Conservation (phyloP, 2,113 vertebrate species). For the Otus sunia region DNA sequence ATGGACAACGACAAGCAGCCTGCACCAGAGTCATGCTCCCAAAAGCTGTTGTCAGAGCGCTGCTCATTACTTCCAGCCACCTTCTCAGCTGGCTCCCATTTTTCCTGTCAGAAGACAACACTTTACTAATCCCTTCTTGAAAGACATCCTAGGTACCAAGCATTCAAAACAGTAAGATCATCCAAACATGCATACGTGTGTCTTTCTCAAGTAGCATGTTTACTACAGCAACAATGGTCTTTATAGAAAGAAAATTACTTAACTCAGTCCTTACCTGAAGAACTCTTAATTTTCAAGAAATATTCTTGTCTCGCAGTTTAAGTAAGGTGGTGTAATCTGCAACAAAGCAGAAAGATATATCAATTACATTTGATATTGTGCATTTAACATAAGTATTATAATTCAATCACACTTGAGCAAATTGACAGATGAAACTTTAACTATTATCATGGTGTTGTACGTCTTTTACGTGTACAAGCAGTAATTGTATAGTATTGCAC, state of each 20-base stretch:
- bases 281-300: neutral
- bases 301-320: neutral
- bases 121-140: neutral
- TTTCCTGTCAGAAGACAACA: neutral
- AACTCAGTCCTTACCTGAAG: conserved; percentile 7
- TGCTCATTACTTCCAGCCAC: neutral
- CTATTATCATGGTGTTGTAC: neutral
- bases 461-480: neutral
- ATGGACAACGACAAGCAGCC: neutral
- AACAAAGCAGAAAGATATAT: conserved; percentile 10
- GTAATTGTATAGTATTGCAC: neutral
- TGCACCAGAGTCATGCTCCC: neutral
- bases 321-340: neutral
- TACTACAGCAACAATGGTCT: neutral
- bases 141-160: neutral
- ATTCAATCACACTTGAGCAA: neutral
- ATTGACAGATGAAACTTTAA: neutral
- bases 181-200: neutral
- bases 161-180: neutral
- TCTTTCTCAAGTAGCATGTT: neutral
- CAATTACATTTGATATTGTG: neutral
- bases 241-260: neutral
- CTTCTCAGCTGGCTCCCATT: neutral
- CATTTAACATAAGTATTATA: neutral
- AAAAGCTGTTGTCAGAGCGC: neutral